Evolutionary conservation across 2,797 vertebrate genomes (phyloP).

Genomic region (Halcyon leucocephala): DNA sequence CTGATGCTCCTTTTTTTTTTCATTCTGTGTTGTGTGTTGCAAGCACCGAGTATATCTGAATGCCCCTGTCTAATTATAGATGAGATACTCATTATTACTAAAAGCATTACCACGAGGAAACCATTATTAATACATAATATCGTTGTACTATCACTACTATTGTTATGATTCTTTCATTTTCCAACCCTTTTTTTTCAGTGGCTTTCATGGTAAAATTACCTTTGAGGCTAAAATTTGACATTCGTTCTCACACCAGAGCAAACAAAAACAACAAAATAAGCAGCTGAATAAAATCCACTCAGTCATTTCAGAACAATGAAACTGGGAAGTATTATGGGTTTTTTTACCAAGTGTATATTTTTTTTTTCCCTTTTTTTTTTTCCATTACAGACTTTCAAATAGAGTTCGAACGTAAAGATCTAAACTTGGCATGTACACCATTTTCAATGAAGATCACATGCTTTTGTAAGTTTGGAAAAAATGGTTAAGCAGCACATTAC

Average conservation of each 20-base stretch:
- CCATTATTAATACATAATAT: neutral
- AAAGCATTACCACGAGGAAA: neutral
- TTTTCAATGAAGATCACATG: constrained; percentile 59
- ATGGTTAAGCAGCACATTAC: constrained; percentile 24
- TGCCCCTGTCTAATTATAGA: neutral
- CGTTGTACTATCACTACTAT: neutral
- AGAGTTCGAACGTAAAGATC: constrained; percentile 19
- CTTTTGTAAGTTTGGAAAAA: constrained; percentile 39
- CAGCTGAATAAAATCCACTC: neutral
- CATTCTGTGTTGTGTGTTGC: neutral
- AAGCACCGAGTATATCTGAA: neutral
- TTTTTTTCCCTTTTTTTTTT: neutral
- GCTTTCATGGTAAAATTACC: neutral
- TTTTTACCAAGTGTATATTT: neutral
- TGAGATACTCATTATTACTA: neutral
- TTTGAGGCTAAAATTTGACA: neutral
- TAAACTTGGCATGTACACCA: constrained; percentile 17
- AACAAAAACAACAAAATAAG: neutral
- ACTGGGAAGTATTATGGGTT: neutral
- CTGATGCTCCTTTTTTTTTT: neutral
- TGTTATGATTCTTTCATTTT: neutral
- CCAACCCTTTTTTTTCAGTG: neutral
- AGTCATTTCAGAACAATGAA: constrained; percentile 18
- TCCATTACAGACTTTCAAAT: neutral
- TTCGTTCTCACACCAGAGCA: neutral